Evolutionary conservation across 1,140 invertebrate species (phyloP).

Genomic region (Drosophila paulistorum): DNA sequence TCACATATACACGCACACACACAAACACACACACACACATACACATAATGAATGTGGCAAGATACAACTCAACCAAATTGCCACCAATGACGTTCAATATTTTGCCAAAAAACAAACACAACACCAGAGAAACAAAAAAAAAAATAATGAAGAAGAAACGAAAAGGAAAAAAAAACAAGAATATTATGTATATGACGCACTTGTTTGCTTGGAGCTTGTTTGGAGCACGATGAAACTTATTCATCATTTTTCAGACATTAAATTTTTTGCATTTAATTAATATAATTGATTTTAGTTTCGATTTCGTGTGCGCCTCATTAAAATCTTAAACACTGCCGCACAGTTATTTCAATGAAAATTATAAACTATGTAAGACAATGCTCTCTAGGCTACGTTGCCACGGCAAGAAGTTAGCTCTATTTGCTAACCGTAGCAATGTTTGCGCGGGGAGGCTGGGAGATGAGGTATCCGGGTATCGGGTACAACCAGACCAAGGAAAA

Average conservation of each 20-base stretch:
- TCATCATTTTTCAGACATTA: conserved; percentile 6
- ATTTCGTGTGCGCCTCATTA: conserved; percentile 22
- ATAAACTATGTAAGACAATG: conserved; percentile 48
- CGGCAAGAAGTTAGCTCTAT: conserved; percentile 33
- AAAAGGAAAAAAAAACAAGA: conserved; percentile 5
- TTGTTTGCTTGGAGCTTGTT: conserved; percentile 3
- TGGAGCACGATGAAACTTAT: conserved; percentile 1
- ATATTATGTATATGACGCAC: conserved; percentile 43
- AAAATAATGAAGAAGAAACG: no score
- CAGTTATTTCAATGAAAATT: conserved; percentile 35
- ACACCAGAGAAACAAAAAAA: not conserved
- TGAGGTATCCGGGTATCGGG: no score
- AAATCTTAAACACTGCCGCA: not conserved
- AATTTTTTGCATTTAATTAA: conserved; percentile 23
- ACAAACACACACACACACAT: not conserved
- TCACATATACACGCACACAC: conserved; percentile 11
- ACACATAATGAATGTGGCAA: conserved; percentile 6
- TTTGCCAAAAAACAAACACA: conserved; percentile 7
- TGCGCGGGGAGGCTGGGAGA: no score
- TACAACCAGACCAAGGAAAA: conserved; percentile 21
- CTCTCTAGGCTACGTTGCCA: conserved; percentile 37
- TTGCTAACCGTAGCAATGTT: no score
- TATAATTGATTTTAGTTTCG: conserved; percentile 9
- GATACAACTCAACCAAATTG: conserved; percentile 35
- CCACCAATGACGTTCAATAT: conserved; percentile 67